phyloP scores from a whole-genome alignment of 2,113 vertebrate genomes.

The Empidonax traillii region DNA sequence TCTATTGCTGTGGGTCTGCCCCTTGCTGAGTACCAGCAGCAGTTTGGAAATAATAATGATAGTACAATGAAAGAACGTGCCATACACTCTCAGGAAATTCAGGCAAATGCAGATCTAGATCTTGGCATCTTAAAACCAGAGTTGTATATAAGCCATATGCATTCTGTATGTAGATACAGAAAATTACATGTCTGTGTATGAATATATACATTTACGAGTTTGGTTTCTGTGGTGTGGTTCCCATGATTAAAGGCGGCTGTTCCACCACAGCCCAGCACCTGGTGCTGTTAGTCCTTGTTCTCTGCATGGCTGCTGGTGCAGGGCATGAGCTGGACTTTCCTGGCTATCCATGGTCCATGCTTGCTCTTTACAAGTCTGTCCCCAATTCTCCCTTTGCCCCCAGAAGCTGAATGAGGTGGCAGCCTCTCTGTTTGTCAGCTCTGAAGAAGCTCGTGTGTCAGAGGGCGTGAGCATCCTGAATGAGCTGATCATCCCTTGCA shows the following conservation, averaged over 20 bases:
- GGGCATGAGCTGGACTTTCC: not conserved
- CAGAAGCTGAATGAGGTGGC: conserved; percentile 91
- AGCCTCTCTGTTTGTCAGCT: conserved; percentile 83
- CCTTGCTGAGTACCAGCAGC: not conserved
- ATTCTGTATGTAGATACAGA: not conserved
- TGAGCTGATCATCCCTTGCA: conserved; percentile 91
- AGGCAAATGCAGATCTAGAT: not conserved
- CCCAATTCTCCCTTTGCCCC: not conserved
- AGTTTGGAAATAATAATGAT: not conserved
- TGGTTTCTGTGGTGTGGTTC: not conserved
- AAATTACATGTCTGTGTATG: not conserved
- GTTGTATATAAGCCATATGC: not conserved
- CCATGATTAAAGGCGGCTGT: not conserved
- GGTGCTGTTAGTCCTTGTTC: not conserved
- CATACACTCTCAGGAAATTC: not conserved
- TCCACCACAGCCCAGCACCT: not conserved
- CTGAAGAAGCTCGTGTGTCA: conserved; percentile 78
- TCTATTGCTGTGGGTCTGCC: not conserved
- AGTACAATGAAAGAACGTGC: not conserved
- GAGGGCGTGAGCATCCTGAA: conserved; percentile 88
- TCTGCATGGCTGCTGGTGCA: not conserved
- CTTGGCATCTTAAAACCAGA: not conserved
- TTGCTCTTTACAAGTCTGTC: not conserved
- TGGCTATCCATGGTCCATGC: not conserved
- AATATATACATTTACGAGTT: not conserved